phyloP scores from a whole-genome alignment of 2,113 vertebrate genomes.

The Solenodon paradoxus region DNA sequence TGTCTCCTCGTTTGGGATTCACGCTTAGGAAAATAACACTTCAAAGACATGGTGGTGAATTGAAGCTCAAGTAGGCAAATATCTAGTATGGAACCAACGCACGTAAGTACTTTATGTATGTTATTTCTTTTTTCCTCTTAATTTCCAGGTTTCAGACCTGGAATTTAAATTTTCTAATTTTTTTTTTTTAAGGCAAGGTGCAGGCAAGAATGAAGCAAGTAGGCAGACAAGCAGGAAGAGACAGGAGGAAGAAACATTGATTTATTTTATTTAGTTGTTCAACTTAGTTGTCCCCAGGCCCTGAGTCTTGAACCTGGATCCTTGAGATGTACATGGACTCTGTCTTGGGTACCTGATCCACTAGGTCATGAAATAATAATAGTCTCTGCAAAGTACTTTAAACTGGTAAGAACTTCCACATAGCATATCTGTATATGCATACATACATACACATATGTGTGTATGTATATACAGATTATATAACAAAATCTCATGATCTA shows the following conservation, averaged over 20 bases:
- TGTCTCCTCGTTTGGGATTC: background rate
- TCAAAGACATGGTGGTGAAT: background rate
- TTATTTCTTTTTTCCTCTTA: background rate
- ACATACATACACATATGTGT: no score
- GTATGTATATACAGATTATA: no score
- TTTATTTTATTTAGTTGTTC: no score
- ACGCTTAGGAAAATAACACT: background rate
- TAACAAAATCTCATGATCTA: background rate
- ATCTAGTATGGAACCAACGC: background rate
- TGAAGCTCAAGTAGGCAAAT: background rate
- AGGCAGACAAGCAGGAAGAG: no score
- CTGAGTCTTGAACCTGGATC: no score
- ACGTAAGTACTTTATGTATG: background rate
- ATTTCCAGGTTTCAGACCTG: background rate
- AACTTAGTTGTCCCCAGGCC: no score
- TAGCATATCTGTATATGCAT: no score
- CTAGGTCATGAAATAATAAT: background rate
- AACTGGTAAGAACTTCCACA: background rate
- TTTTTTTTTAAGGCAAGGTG: no score
- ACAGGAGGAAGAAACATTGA: no score
- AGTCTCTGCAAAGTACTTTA: background rate
- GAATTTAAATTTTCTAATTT: background rate
- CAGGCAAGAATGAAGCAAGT: no score
- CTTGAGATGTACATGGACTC: no score
- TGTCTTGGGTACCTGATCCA: no score